Evolutionary conservation across 2,888 invertebrate species (phyloP).

Genomic region (Lasioglossum morio): DNA sequence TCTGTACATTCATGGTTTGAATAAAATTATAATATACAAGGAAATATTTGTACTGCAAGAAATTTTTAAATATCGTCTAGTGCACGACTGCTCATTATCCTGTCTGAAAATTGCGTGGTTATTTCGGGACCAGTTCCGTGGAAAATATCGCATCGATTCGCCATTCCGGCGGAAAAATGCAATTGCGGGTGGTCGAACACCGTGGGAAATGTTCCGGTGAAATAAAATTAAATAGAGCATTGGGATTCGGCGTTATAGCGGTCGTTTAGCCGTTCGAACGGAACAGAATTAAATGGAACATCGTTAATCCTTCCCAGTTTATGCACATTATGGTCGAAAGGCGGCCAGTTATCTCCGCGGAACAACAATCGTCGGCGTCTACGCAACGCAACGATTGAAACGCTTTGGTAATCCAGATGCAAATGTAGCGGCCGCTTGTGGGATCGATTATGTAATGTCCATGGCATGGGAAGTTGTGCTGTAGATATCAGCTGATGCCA

Average conservation of each 20-base stretch:
- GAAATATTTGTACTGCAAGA: no score
- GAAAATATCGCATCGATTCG: background rate
- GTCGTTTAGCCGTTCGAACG: background rate
- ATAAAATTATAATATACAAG: background rate
- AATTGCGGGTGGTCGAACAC: background rate
- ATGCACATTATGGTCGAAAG: background rate
- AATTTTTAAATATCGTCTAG: no score
- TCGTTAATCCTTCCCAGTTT: background rate
- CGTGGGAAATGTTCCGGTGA: background rate
- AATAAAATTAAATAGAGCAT: background rate
- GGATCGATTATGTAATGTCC: conserved; percentile 51
- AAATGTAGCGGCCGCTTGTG: conserved; percentile 18
- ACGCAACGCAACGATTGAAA: background rate
- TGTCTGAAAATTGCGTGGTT: background rate
- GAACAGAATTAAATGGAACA: conserved; percentile 5
- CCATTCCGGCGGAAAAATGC: background rate
- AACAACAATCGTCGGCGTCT: background rate
- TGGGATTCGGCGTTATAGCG: background rate
- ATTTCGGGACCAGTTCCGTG: background rate
- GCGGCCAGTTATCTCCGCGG: conserved; percentile 2
- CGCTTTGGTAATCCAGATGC: conserved; percentile 31
- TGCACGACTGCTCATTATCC: no score
- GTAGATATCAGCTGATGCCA: conserved; percentile 49
- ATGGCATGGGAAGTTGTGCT: conserved; percentile 26
- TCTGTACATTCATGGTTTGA: background rate